Percentiles rank a stretch among this genome's conserved stretches.
phyloP scores from a whole-genome alignment of 2,113 vertebrate species.

The Formicarius rufipectus region DNA sequence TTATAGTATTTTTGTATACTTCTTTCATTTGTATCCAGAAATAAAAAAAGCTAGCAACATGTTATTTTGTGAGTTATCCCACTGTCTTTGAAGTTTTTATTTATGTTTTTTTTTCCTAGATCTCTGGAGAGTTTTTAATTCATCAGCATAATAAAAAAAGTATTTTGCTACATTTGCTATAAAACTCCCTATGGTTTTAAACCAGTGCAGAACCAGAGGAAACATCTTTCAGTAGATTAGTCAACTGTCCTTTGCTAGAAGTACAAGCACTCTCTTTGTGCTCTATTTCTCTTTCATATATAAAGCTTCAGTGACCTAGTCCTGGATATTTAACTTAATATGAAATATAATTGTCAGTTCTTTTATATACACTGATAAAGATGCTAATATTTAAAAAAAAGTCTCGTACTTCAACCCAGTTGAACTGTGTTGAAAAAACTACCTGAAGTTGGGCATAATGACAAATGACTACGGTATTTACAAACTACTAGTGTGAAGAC shows the following conservation, averaged over 20 bases:
- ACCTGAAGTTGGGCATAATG: constrained; percentile 36
- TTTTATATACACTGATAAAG: background rate
- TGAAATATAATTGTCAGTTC: background rate
- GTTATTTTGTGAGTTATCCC: background rate
- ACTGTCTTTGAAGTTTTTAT: background rate
- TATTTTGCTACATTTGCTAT: background rate
- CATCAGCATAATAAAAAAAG: background rate
- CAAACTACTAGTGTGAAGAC: background rate
- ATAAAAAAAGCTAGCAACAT: background rate
- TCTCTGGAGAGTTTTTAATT: background rate
- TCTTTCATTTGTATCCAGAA: background rate
- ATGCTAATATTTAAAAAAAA: constrained; percentile 7
- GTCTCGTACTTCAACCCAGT: constrained; percentile 35
- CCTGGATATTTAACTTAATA: background rate
- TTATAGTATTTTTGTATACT: background rate
- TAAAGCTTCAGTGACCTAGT: background rate
- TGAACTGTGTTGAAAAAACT: constrained; percentile 32
- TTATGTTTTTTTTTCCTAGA: background rate
- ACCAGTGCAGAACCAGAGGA: background rate
- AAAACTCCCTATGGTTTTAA: background rate
- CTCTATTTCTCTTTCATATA: background rate
- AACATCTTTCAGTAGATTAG: background rate
- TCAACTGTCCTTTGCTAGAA: background rate
- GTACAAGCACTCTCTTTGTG: background rate
- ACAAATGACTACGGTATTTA: background rate